phyloP scores from a whole-genome alignment of 2,888 invertebrate genomes.

The Iselma pallidipennis region DNA sequence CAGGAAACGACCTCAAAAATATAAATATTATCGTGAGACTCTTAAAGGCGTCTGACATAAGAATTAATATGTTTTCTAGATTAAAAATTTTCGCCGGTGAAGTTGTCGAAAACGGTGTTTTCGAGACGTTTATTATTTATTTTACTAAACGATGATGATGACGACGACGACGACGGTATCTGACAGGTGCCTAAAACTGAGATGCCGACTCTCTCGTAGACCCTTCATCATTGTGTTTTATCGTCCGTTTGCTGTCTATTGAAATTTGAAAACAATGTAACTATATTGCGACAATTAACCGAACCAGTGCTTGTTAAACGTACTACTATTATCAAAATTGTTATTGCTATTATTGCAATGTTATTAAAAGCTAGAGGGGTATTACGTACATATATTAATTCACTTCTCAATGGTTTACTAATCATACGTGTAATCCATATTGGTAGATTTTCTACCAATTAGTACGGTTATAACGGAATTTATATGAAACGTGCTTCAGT shows the following conservation, averaged over 20 bases:
- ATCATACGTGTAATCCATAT: not conserved
- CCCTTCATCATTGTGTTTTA: too few relatives aligned
- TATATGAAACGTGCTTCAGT: not conserved
- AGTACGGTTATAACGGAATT: slow-evolving; percentile 1
- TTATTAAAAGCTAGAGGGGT: not conserved
- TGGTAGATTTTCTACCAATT: not conserved
- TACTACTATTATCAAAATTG: not conserved
- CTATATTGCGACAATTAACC: not conserved
- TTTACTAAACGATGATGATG: too few relatives aligned
- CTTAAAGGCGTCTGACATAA: slow-evolving; percentile 36
- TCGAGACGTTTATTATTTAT: not conserved
- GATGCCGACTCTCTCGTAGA: too few relatives aligned
- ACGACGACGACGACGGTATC: not conserved
- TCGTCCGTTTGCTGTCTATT: too few relatives aligned
- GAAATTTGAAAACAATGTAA: not conserved
- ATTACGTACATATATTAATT: not conserved
- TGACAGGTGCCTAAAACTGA: not conserved
- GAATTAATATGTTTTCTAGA: slow-evolving; percentile 37
- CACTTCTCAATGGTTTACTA: slow-evolving; percentile 1
- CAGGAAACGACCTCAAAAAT: slow-evolving; percentile 38
- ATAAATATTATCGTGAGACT: slow-evolving; percentile 48
- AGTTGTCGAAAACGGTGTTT: not conserved
- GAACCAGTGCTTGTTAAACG: not conserved
- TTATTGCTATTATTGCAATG: not conserved
- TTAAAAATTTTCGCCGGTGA: slow-evolving; percentile 23